phyloP scores from a whole-genome alignment of 2,113 vertebrate genomes.

The Peucedramus taeniatus region DNA sequence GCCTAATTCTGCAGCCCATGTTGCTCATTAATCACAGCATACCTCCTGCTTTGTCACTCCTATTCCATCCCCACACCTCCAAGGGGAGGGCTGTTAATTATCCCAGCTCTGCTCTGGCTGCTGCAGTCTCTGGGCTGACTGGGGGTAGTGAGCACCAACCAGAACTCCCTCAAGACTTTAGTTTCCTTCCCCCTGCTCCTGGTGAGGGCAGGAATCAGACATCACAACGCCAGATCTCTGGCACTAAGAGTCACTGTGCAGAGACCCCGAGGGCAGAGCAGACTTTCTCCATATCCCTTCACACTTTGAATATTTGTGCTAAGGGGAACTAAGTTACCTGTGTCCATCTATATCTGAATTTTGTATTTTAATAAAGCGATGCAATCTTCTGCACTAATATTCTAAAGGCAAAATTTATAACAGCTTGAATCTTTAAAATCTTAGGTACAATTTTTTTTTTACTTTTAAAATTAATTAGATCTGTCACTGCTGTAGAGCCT shows the following conservation, averaged over 20 bases:
- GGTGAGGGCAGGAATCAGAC: not conserved
- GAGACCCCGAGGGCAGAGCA: not conserved
- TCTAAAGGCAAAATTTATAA: not conserved
- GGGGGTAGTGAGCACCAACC: not conserved
- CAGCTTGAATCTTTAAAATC: not conserved
- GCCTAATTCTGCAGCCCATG: not conserved
- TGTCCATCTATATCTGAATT: not conserved
- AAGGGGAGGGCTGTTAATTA: not conserved
- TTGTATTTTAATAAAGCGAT: slow-evolving; percentile 6
- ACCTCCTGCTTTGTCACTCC: not conserved
- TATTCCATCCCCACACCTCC: not conserved
- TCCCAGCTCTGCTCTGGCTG: not conserved
- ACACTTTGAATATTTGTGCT: not conserved
- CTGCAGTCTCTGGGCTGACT: not conserved
- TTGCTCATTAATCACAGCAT: not conserved
- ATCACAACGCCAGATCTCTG: not conserved
- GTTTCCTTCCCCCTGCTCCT: not conserved
- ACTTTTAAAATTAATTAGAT: not conserved
- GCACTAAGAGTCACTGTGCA: not conserved
- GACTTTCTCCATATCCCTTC: not conserved
- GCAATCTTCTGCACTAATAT: not conserved
- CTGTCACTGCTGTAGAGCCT: not conserved
- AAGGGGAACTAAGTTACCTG: not conserved
- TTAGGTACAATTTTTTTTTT: not conserved
- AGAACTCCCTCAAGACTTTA: not conserved